These are phyloP conservation scores for Lasiurus borealis DNA, from an alignment of 2,113 vertebrate genomes.

Conservation along the genomic window DNA sequence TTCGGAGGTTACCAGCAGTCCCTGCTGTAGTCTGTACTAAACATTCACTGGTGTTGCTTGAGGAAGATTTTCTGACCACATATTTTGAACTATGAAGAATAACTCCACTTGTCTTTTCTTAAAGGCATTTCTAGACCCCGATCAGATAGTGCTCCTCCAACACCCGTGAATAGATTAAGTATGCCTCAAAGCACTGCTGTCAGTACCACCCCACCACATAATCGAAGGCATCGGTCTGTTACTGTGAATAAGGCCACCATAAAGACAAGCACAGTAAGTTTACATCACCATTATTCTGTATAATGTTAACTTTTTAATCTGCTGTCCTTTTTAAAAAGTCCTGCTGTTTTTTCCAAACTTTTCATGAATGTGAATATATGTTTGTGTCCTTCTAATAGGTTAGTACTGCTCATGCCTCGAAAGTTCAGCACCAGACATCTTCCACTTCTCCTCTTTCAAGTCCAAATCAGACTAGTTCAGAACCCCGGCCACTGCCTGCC, in stretches of 20 bases:
- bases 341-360: constrained; percentile 45
- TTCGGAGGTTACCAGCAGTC: neutral
- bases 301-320: neutral
- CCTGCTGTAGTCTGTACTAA: neutral
- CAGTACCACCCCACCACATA: constrained; percentile 96
- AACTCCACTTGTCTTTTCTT: constrained; percentile 62
- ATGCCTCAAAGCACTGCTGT: constrained; percentile 94
- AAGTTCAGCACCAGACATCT: constrained; percentile 93
- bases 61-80: constrained; percentile 12
- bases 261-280: constrained; percentile 93
- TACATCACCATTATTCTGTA: neutral
- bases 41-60: constrained; percentile 26
- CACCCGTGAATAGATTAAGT: constrained; percentile 95
- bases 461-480: constrained; percentile 95
- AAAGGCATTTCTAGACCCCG: constrained; percentile 96
- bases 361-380: constrained; percentile 39
- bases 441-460: constrained; percentile 95
- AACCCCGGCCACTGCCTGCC: constrained; percentile 94
- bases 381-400: constrained; percentile 86
- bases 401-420: constrained; percentile 91
- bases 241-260: constrained; percentile 94
- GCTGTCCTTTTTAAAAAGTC: neutral
- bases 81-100: constrained; percentile 58
- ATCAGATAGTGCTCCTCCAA: constrained; percentile 95
- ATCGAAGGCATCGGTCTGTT: constrained; percentile 92